Evolutionary conservation across 2,113 vertebrate species (phyloP), one percentile per base, ranked within the genome.

Genomic region (Poecilia latipinna): DNA sequence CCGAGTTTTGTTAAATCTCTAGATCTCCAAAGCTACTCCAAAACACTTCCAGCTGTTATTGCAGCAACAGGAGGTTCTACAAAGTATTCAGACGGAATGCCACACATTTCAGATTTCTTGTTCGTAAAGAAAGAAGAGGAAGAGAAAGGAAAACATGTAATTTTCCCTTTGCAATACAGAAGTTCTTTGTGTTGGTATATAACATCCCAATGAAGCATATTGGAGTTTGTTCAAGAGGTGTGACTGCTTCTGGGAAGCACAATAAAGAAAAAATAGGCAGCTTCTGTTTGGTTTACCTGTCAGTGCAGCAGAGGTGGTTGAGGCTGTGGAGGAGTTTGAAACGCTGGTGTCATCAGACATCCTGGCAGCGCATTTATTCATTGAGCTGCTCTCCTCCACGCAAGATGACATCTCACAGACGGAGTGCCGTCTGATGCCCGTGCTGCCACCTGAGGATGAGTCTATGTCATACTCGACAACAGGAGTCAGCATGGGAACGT

Each of bases 381-480:
- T 35, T 2, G 93, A 93, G 19, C 82, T 86, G 64, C 93, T 94
- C 73, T 97, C 94, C 83, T 97, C 97, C 2, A 94, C 12, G 68
- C 96, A 98, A 61, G 95, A 96, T 0, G 96, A 97, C 94, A 99
- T 98, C 92, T 97, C 97, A 0, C 95, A 98, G 11, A 98, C 95
- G 0, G 98, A 99, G 89, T 99, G 98, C 13, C 97, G 90, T 8
- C 97, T 95, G 87, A 96, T 89, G 17, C 96, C 79, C 0, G 78
- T 11, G 0, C 89, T 8, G 3, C 93, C 87, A 24, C 82, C 90
- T 0, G 86, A 39, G 0, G 92, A 35, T 12, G 62, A n/a, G 65
- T 83, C 97, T 0, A 78, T 74, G 68, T 97, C 97, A 0, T 96
- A 95, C 90, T 99, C 98, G 0, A 91, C 96, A 80, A 99, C 96